Evolutionary conservation across 53 echinoderm and acorn worm genomes (phyloP).

Genomic region (Apostichopus leukothele): DNA sequence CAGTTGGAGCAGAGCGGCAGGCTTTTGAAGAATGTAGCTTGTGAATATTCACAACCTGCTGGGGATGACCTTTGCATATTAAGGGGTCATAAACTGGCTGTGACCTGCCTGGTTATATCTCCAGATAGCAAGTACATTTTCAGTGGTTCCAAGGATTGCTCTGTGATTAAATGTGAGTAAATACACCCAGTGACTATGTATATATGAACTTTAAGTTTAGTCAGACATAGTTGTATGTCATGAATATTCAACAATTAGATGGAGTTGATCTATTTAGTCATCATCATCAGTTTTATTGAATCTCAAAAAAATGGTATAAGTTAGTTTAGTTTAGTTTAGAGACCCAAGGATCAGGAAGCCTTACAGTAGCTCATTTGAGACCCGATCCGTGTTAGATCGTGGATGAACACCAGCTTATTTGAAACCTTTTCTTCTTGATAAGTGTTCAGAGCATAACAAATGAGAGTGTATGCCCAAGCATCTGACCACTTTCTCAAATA

Average conservation of each 20-base stretch:
- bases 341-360: too few relatives aligned
- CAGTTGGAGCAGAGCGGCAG: conserved; percentile 92
- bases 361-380: too few relatives aligned
- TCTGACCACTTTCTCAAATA: too few relatives aligned
- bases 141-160: conserved; percentile 92
- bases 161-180: conserved; percentile 95
- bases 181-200: not conserved
- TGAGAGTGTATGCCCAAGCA: too few relatives aligned
- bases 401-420: too few relatives aligned
- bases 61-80: conserved; percentile 74
- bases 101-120: conserved; percentile 92
- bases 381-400: too few relatives aligned
- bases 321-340: too few relatives aligned
- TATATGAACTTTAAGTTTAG: not conserved
- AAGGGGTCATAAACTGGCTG: conserved; percentile 83
- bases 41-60: conserved; percentile 62
- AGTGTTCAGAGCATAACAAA: too few relatives aligned
- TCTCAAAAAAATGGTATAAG: too few relatives aligned
- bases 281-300: too few relatives aligned
- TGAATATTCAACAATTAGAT: not conserved
- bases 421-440: too few relatives aligned
- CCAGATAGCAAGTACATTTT: conserved; percentile 81
- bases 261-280: too few relatives aligned
- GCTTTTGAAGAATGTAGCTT: conserved; percentile 74
- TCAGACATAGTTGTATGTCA: not conserved